Conservation (phyloP, 2,888 invertebrate species). For the Schizotus pectinicornis region DNA sequence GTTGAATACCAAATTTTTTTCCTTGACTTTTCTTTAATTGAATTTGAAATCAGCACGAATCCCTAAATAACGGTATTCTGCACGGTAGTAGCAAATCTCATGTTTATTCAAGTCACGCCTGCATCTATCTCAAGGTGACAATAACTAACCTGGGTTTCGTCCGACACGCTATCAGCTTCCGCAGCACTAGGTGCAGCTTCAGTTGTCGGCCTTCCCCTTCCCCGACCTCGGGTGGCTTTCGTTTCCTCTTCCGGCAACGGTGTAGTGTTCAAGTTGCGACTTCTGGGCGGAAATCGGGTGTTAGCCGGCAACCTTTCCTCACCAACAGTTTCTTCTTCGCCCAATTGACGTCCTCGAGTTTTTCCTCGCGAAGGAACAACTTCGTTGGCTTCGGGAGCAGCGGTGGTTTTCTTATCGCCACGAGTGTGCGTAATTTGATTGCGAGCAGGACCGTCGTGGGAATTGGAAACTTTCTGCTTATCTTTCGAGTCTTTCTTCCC, state of each 20-base stretch:
- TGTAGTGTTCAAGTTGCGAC: slow-evolving; percentile 64
- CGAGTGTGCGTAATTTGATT: slow-evolving; percentile 61
- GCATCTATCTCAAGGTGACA: slow-evolving; percentile 4
- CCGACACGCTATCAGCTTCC: slow-evolving; percentile 52
- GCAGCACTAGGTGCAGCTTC: slow-evolving; percentile 38
- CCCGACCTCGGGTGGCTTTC: slow-evolving; percentile 53
- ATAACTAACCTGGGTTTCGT: slow-evolving; percentile 54
- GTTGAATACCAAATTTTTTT: slow-evolving; percentile 5
- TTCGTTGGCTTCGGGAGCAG: slow-evolving; percentile 72
- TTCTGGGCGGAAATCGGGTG: slow-evolving; percentile 83
- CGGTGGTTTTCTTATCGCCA: slow-evolving; percentile 37
- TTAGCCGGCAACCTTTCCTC: slow-evolving; percentile 77
- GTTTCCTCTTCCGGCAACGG: slow-evolving; percentile 55
- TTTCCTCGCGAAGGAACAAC: slow-evolving; percentile 60
- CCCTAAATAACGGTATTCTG: slow-evolving; percentile 4
- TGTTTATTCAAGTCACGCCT: slow-evolving; percentile 2
- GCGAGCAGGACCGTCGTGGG: slow-evolving; percentile 68
- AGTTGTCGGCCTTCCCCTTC: slow-evolving; percentile 56
- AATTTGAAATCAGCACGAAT: not conserved
- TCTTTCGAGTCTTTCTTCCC: slow-evolving; percentile 26
- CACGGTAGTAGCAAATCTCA: not conserved
- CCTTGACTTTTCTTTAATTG: slow-evolving; percentile 19
- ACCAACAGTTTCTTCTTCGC: slow-evolving; percentile 62
- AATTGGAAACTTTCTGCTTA: slow-evolving; percentile 52
- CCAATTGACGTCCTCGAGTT: slow-evolving; percentile 48